Evolutionary conservation across 2,113 vertebrate genomes (phyloP), one percentile per base, ranked within the genome.

Genomic region (Lagopus leucura): DNA sequence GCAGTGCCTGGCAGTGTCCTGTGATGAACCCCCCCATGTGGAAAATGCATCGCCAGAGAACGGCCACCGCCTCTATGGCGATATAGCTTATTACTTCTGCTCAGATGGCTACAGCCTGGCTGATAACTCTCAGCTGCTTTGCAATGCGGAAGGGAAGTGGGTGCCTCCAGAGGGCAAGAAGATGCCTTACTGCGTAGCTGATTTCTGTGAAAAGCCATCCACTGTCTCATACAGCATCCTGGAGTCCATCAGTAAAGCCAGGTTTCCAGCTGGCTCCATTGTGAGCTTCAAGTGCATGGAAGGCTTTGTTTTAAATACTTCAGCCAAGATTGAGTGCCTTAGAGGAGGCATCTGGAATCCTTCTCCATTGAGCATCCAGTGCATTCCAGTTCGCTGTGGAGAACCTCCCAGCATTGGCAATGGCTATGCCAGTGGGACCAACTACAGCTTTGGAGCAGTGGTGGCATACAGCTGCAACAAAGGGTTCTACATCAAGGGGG

Each of bases 201-300:
- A 99, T 95, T 99, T 99, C 96, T 99, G 99, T 96, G 98, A 98
- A 42, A 98, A 98, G 11, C 99, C 99, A 0, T 96, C 98, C 5
- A 93, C 98, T 0, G 96, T 98, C 25, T 97, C 98, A 13, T 98
- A 99, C 48, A 97, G 98, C 22, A 99, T 99, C 94, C 97, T 99
- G 93, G 99, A 99, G 95, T 98, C 99, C 1, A 83, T 98, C 76
- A 98, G 98, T 95, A 99, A 99, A 96, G 98, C 98, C 38, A 99
- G 98, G 89, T 99, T 99, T 87, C 90, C 97, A 54, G 98, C 98
- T 88, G 98, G 99, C 89, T 98, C 98, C 0, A 84, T 98, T 1
- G 99, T 99, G 80, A 99, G 96, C 94, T 99, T 99, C 96, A 99
- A 99, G 94, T 99, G 99, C 89, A 98, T 98, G 95, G 99, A 99